Percentiles rank a stretch among this genome's conserved stretches.
Conservation (phyloP, 2,797 vertebrate species). For the Monodelphis domestica region DNA sequence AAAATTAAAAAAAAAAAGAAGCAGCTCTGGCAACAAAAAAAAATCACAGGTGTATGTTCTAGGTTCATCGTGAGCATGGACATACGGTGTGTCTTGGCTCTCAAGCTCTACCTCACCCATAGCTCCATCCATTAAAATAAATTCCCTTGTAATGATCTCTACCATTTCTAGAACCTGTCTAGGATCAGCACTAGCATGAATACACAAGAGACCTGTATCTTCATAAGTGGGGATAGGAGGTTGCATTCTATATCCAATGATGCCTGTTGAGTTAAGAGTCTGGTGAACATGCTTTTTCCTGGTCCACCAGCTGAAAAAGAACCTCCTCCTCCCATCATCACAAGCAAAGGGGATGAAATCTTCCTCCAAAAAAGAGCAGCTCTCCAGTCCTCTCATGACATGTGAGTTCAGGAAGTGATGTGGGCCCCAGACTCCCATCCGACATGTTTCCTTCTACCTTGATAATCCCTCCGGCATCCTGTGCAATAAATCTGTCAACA, state of each 20-base stretch:
- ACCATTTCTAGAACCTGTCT: constrained; percentile 99
- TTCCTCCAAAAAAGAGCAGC: constrained; percentile 96
- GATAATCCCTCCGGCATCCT: constrained; percentile 95
- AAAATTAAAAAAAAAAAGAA: too few relatives aligned
- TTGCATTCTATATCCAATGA: constrained; percentile 99
- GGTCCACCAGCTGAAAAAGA: constrained; percentile 98
- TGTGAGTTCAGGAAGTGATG: constrained; percentile 96
- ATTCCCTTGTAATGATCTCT: constrained; percentile 97
- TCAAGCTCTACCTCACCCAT: constrained; percentile 96
- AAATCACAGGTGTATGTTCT: constrained; percentile 96
- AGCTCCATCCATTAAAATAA: constrained; percentile 92
- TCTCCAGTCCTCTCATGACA: constrained; percentile 98
- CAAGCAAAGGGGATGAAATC: constrained; percentile 98
- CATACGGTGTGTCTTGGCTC: constrained; percentile 95
- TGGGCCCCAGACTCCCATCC: constrained; percentile 94
- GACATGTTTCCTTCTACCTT: constrained; percentile 98
- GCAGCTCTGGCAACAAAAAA: too few relatives aligned
- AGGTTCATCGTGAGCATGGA: constrained; percentile 99
- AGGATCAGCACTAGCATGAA: constrained; percentile 97
- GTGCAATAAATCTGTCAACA: constrained; percentile 92
- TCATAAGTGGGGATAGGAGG: constrained; percentile 97
- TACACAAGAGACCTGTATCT: constrained; percentile 96
- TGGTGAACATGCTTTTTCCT: constrained; percentile 98
- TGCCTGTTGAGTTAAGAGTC: constrained; percentile 98
- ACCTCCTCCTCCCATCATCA: constrained; percentile 99